Base-by-base conservation (phyloP, 2,888 invertebrate species). In the Plemyria rubiginata region DNA sequence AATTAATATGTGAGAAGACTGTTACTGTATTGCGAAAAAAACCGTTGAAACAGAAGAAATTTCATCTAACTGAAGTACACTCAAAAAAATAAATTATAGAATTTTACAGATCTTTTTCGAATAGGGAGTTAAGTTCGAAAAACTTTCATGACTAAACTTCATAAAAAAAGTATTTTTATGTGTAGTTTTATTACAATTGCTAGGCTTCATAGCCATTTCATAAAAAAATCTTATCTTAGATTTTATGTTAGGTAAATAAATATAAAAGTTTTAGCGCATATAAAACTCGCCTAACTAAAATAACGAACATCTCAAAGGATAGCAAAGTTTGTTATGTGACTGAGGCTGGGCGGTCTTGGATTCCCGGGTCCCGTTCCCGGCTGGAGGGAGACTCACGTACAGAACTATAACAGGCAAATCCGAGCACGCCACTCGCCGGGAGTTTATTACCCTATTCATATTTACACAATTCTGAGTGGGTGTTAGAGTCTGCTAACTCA, bases 391-490 rank as follows among this genome's bases (percentile, higher is more conserved):
- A 74, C 78, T 80, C 87, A 88, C 88, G 88, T 90, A 85, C 86
- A 77, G 74, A 86, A 88, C 85, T 88, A 83, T 78, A 85, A 79
- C 84, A 82, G 80, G 84, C 87, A 90, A 90, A 90, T 88, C 87
- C 84, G 77, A 86, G 86, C 83, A 82, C 82, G 81, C 76, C 80
- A 80, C 82, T 85, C 84, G 82, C 78, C 79, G 74, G 77, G 81
- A 86, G 85, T 90, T 89, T 90, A 90, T 89, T 88, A 87, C 86
- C 85, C 84, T 82, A 84, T 86, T 90, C 87, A 89, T 90, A 89
- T 89, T 89, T 88, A 87, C 87, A 89, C 87, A 85, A 86, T 64
- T 85, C 87, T 77, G 79, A 86, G 86, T 83, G 84, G 82, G 85
- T 86, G 87, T 86, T 84, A 64, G 57, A 69, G 67, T 63, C 65